A percentile compares a stretch with the other conserved stretches of the same genome.
Conservation (phyloP, 2,888 invertebrate genomes). For the Leptinotarsa haldemani region DNA sequence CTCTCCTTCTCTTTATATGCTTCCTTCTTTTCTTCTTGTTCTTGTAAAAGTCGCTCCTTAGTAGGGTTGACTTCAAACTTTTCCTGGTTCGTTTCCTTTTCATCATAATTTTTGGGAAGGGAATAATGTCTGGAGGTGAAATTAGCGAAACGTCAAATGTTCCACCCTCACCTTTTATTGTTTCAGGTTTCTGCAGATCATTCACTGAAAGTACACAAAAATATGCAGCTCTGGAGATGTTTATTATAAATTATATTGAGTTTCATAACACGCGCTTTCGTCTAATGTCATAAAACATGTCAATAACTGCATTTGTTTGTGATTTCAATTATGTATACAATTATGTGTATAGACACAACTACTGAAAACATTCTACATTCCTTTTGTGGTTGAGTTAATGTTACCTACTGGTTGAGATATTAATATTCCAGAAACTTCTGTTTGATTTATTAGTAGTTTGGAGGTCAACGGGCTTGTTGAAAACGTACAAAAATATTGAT, state of each 20-base stretch:
- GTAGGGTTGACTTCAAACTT: too few relatives aligned
- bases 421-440: background rate
- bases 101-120: too few relatives aligned
- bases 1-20: too few relatives aligned
- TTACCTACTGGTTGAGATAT: background rate
- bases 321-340: constrained; percentile 1
- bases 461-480: constrained; percentile 1
- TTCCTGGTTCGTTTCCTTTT: too few relatives aligned
- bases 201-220: too few relatives aligned
- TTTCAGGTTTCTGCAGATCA: too few relatives aligned
- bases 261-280: constrained; percentile 9
- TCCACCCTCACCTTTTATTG: too few relatives aligned
- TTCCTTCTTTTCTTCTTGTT: too few relatives aligned
- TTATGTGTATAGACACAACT: background rate
- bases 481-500: background rate
- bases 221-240: background rate
- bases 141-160: too few relatives aligned
- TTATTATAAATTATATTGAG: background rate
- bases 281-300: constrained; percentile 2
- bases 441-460: background rate
- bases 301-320: constrained; percentile 7
- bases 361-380: constrained; percentile 4
- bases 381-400: constrained; percentile 3
- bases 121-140: too few relatives aligned
- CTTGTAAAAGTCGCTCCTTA: too few relatives aligned